These are phyloP conservation scores for Podarcis siculus DNA, from an alignment of 2,797 vertebrate genomes.

Conservation along the genomic window DNA sequence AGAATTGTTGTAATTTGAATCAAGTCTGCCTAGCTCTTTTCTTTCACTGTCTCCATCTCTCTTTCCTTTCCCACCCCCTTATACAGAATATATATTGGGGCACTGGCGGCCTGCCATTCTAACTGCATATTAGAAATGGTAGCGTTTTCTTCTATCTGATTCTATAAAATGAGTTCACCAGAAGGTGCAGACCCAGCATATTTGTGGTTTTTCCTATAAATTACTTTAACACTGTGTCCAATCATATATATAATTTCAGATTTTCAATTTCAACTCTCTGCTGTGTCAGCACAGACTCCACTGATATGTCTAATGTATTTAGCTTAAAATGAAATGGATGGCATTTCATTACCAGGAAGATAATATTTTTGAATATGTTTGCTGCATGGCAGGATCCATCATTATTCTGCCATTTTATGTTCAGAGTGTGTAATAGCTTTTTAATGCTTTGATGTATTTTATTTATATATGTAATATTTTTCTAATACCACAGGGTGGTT, in stretches of 20 bases:
- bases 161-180: slow-evolving; percentile 86
- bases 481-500: slow-evolving; percentile 76
- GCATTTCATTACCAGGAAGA: slow-evolving; percentile 89
- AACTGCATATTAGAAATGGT: slow-evolving; percentile 86
- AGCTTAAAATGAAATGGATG: slow-evolving; percentile 86
- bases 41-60: slow-evolving; percentile 55
- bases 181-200: slow-evolving; percentile 89
- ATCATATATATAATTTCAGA: slow-evolving; percentile 91
- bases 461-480: slow-evolving; percentile 85
- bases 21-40: slow-evolving; percentile 67
- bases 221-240: slow-evolving; percentile 90
- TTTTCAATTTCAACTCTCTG: slow-evolving; percentile 89
- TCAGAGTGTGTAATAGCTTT: slow-evolving; percentile 83
- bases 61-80: slow-evolving; percentile 66
- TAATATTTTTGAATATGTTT: slow-evolving; percentile 91
- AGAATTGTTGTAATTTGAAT: slow-evolving; percentile 84
- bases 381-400: slow-evolving; percentile 85
- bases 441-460: slow-evolving; percentile 85
- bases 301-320: slow-evolving; percentile 87
- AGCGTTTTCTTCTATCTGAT: slow-evolving; percentile 86
- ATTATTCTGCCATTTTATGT: slow-evolving; percentile 86
- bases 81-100: slow-evolving; percentile 76
- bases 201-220: slow-evolving; percentile 89
- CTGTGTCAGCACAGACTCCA: slow-evolving; percentile 88
- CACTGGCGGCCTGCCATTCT: slow-evolving; percentile 82